phyloP scores from a whole-genome alignment of 2,113 vertebrate species.

The Megalops atlanticus region DNA sequence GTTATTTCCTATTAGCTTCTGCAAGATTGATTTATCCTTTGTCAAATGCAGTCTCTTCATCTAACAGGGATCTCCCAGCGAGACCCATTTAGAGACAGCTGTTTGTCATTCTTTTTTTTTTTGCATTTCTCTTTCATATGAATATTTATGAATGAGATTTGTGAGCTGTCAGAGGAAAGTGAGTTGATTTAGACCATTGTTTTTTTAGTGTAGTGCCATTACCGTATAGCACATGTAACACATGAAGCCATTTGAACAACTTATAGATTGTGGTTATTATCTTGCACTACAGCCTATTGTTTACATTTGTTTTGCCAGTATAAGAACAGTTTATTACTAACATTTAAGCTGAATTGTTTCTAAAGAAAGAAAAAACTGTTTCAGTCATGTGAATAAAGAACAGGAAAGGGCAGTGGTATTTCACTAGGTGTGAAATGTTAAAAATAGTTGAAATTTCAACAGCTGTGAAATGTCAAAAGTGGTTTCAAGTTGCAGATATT shows the following conservation, averaged over 20 bases:
- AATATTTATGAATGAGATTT: conserved; percentile 1
- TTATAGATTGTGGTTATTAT: background rate
- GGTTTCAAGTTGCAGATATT: background rate
- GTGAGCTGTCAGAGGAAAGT: background rate
- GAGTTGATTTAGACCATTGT: background rate
- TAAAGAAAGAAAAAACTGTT: too few relatives aligned
- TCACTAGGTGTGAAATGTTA: background rate
- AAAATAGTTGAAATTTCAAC: background rate
- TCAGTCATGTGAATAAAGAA: background rate
- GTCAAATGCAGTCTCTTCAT: background rate
- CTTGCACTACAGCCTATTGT: background rate
- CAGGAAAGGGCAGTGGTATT: background rate
- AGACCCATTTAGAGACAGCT: background rate
- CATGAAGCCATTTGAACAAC: background rate
- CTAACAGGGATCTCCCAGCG: background rate
- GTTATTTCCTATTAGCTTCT: background rate
- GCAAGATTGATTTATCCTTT: conserved; percentile 5
- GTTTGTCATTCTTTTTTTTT: background rate
- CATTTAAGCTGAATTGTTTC: too few relatives aligned
- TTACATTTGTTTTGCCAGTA: background rate
- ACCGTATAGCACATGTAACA: background rate
- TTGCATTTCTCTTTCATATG: background rate
- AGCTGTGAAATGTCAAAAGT: background rate
- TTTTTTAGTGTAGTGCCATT: background rate
- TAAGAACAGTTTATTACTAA: too few relatives aligned